Evolutionary conservation across 2,113 vertebrate species (phyloP).

Genomic region (Excalfactoria chinensis): DNA sequence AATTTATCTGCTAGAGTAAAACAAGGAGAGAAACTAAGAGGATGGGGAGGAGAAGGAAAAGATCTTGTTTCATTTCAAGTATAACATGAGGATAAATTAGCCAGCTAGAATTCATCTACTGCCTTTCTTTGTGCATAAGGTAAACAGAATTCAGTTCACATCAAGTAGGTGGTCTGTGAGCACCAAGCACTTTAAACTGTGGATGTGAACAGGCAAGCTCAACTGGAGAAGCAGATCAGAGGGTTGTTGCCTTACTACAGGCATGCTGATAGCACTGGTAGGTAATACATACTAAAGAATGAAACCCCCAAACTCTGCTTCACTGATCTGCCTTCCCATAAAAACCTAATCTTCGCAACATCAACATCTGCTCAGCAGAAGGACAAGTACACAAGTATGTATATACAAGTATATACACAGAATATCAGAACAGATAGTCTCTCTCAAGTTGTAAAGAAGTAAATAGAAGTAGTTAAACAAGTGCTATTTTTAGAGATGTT

Average conservation of each 20-base stretch:
- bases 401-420: background rate
- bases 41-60: background rate
- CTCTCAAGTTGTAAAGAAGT: background rate
- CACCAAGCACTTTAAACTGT: background rate
- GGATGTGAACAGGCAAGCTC: background rate
- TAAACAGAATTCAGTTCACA: background rate
- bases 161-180: background rate
- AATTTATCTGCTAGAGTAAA: background rate
- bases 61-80: background rate
- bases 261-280: background rate
- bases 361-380: background rate
- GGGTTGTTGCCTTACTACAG: background rate
- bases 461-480: background rate
- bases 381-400: background rate
- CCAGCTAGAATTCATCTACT: background rate
- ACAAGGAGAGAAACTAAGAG: background rate
- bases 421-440: background rate
- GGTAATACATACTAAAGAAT: background rate
- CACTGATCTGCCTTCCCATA: background rate
- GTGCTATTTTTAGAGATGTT: background rate
- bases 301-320: background rate
- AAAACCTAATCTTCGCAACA: background rate
- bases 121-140: background rate
- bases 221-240: background rate
- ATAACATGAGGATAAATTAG: background rate